These are phyloP conservation scores for Diadophis punctatus DNA, from an alignment of 2,113 vertebrate species.

Conservation along the genomic window DNA sequence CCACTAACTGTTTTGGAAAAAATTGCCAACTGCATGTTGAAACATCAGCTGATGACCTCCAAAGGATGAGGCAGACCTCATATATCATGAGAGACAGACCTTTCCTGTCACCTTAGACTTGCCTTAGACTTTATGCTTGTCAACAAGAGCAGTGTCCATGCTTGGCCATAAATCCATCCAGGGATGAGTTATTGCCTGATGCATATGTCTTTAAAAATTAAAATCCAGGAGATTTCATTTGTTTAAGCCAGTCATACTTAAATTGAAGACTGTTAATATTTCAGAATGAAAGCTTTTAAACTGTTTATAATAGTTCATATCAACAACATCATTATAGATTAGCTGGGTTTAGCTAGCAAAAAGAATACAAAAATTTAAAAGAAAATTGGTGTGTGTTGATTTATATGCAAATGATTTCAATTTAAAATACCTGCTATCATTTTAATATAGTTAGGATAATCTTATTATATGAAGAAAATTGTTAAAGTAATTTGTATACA, in stretches of 20 bases:
- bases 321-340: background rate
- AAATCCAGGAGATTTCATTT: background rate
- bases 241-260: background rate
- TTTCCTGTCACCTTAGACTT: background rate
- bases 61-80: background rate
- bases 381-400: background rate
- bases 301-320: background rate
- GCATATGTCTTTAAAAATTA: background rate
- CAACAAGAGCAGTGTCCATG: background rate
- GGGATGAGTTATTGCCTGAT: background rate
- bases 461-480: background rate
- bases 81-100: background rate
- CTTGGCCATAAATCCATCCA: background rate
- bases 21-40: background rate
- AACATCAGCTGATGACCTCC: background rate
- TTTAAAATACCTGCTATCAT: background rate
- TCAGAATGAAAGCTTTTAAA: background rate
- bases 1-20: background rate
- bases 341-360: background rate
- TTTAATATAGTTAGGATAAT: background rate
- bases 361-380: background rate
- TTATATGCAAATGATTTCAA: background rate
- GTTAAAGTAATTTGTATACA: background rate
- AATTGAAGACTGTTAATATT: background rate
- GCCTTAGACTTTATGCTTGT: background rate